Conservation (phyloP, 2,797 vertebrate species). For the Hippoglossus hippoglossus region DNA sequence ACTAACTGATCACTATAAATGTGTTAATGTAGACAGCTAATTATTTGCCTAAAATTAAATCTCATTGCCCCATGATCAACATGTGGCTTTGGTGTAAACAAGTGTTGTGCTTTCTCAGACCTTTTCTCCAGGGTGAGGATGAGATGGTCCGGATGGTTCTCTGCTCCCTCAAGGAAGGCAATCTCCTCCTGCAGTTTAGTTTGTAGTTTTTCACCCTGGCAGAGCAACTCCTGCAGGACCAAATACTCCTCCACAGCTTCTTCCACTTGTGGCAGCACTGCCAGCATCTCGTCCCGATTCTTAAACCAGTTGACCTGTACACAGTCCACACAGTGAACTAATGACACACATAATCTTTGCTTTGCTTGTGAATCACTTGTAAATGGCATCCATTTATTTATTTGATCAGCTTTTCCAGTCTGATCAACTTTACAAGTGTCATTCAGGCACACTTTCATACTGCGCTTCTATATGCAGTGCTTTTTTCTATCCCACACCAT, state of each 20-base stretch:
- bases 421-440: too few relatives aligned
- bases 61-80: not conserved
- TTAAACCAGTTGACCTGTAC: conserved; percentile 98
- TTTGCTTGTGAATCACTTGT: not conserved
- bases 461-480: too few relatives aligned
- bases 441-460: too few relatives aligned
- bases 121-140: conserved; percentile 94
- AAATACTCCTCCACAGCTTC: conserved; percentile 93
- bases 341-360: not conserved
- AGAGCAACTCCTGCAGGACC: conserved; percentile 91
- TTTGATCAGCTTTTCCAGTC: too few relatives aligned
- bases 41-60: not conserved
- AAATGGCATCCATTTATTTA: too few relatives aligned
- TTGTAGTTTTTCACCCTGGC: conserved; percentile 92
- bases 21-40: too few relatives aligned
- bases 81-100: not conserved
- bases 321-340: not conserved
- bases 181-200: conserved; percentile 93
- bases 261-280: conserved; percentile 93
- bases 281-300: conserved; percentile 97
- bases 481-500: too few relatives aligned
- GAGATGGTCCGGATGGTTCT: conserved; percentile 90
- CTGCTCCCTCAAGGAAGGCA: conserved; percentile 93
- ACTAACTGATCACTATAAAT: too few relatives aligned
- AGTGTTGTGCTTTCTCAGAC: conserved; percentile 38